These are phyloP conservation scores for Nemoura dubitans DNA, from an alignment of 2,888 invertebrate species.

Conservation along the genomic window DNA sequence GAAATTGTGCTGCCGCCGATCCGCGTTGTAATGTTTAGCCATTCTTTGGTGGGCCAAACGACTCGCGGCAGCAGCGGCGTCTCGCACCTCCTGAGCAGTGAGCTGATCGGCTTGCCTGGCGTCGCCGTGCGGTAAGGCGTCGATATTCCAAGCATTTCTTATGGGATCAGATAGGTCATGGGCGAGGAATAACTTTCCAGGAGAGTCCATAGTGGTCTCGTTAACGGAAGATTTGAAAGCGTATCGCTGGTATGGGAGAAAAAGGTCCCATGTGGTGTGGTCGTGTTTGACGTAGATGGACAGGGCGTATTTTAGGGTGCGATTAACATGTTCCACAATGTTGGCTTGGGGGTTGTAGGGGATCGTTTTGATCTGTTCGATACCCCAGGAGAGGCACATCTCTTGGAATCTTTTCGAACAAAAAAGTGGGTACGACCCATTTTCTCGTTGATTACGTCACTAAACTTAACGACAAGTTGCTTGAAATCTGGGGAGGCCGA, in stretches of 20 bases:
- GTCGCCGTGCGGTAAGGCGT: constrained; percentile 1
- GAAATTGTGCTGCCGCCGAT: neutral
- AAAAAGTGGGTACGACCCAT: no score
- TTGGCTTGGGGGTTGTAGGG: constrained; percentile 7
- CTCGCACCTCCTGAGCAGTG: neutral
- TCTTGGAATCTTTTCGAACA: no score
- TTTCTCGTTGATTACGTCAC: no score
- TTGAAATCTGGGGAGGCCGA: no score
- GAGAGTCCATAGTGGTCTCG: neutral
- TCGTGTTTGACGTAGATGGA: constrained; percentile 9
- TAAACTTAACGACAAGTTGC: no score
- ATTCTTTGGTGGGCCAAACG: neutral
- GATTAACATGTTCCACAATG: constrained; percentile 7
- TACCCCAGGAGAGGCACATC: constrained; percentile 9
- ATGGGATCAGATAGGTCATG: neutral
- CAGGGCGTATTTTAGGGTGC: constrained; percentile 1
- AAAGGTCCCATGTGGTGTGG: no score
- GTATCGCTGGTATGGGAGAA: neutral
- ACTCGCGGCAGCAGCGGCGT: neutral
- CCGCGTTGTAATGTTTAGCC: neutral
- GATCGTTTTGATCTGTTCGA: neutral
- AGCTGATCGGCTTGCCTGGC: neutral
- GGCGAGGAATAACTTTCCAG: neutral
- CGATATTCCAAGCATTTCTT: constrained; percentile 1
- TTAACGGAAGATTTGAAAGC: constrained; percentile 14